phyloP scores from a whole-genome alignment of 2,888 invertebrate genomes.

The Gymnocheta viridis region DNA sequence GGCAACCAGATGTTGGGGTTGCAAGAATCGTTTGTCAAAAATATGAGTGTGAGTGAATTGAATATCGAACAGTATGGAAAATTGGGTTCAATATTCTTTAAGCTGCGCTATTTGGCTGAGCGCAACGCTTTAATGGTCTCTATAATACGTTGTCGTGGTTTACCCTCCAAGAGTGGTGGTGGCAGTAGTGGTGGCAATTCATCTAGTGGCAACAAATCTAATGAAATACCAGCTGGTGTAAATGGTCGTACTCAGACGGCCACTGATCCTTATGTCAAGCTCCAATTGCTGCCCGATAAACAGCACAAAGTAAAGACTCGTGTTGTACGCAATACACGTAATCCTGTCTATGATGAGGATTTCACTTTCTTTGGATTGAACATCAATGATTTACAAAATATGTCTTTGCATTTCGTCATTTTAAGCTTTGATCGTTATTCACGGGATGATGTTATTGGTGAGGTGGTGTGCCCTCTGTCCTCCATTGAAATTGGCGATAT shows the following conservation, averaged over 20 bases:
- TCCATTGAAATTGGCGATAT: slow-evolving; percentile 86
- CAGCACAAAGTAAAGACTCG: slow-evolving; percentile 98
- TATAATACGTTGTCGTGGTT: slow-evolving; percentile 93
- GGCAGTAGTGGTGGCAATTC: slow-evolving; percentile 83
- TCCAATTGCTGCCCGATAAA: slow-evolving; percentile 98
- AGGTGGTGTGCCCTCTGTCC: slow-evolving; percentile 93
- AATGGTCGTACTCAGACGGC: slow-evolving; percentile 82
- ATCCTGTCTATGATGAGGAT: slow-evolving; percentile 99
- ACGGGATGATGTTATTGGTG: slow-evolving; percentile 98
- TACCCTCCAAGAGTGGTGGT: slow-evolving; percentile 85
- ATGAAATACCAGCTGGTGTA: slow-evolving; percentile 82
- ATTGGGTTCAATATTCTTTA: slow-evolving; percentile 94
- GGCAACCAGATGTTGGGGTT: slow-evolving; percentile 41
- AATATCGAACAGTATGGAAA: slow-evolving; percentile 84
- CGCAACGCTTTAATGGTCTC: slow-evolving; percentile 95
- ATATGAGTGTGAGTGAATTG: slow-evolving; percentile 66
- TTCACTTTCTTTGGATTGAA: slow-evolving; percentile 98
- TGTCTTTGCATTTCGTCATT: slow-evolving; percentile 96
- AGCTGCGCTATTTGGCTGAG: slow-evolving; percentile 93
- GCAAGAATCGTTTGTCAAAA: slow-evolving; percentile 53
- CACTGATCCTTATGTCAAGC: slow-evolving; percentile 97
- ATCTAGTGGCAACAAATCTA: slow-evolving; percentile 83
- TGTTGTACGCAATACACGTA: slow-evolving; percentile 96
- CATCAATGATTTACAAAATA: slow-evolving; percentile 91
- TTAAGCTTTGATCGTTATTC: slow-evolving; percentile 98